Evolutionary conservation across 2,888 invertebrate genomes (phyloP), one percentile per base, ranked within the genome.

Genomic region (Sphaeridia pumilis): DNA sequence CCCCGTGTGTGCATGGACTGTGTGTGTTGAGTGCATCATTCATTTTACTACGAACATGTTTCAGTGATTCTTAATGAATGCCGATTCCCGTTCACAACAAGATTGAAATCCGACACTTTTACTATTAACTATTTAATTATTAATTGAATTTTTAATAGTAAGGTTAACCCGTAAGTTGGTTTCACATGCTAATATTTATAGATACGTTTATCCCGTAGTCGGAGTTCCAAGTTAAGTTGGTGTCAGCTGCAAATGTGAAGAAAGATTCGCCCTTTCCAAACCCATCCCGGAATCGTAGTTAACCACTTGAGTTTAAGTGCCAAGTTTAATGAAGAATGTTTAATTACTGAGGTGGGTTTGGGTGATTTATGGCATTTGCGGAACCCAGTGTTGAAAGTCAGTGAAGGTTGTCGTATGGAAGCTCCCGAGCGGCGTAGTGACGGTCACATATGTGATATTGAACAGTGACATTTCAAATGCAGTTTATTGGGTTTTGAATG

Each of bases 101-200:
- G 4, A 38, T 7, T 31, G 7, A 31, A 38, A 38, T 17, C 12
- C 38, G 38, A 38, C 38, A 17, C 12, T 5, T 38, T 38, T 38
- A 38, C 38, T 38, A 38, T 38, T 38, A 38, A 38, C 20, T 38
- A 38, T 17, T 38, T 14, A 10, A 31, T 38, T 38, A 7, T 38
- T 14, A 10, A 31, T 38, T 38, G 20, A 38, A 38, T 38, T 12
- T 38, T 38, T 38, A 38, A 38, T 38, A 38, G 38, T 38, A 38
- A 38, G 12, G 12, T 17, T 17, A 17, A 7, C 5, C 12, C 20
- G 38, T 38, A 38, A 38, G 38, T 38, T 7, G 17, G 5, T 38
- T 38, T 38, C 20, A 7, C 7, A 17, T 38, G 17, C 38, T 31
- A 38, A 14, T 38, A 38, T 12, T 7, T 17, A 17, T 14, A 5